phyloP scores from a whole-genome alignment of 2,113 vertebrate species.

The Lamprotornis superbus region DNA sequence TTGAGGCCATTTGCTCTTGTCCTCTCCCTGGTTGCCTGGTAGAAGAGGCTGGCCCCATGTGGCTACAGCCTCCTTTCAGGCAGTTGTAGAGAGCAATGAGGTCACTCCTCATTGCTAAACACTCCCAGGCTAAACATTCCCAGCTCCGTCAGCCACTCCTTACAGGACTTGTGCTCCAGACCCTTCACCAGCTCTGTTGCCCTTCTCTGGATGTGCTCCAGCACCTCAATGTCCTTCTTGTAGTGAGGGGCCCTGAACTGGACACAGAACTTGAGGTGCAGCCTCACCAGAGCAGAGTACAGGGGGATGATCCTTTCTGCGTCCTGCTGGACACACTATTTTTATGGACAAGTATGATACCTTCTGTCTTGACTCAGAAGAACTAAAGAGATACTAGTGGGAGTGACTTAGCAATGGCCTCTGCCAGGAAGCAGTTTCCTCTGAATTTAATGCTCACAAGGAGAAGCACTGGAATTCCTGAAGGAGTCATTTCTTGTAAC shows the following conservation, averaged over 20 bases:
- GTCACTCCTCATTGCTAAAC: not conserved
- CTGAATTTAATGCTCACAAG: fast-evolving
- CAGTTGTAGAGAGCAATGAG: fast-evolving
- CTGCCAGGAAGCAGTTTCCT: not conserved
- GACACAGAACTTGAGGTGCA: not conserved
- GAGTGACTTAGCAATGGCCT: not conserved
- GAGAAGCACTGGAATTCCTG: not conserved
- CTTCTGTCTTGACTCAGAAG: not conserved
- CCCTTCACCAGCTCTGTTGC: not conserved
- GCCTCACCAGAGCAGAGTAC: not conserved
- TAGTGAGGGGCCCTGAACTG: not conserved
- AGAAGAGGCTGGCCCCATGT: not conserved
- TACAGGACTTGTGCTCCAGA: not conserved
- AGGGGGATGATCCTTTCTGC: not conserved
- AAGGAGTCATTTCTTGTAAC: not conserved
- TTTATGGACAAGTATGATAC: not conserved
- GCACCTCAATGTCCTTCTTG: not conserved
- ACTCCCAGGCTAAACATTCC: not conserved
- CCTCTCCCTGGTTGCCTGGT: not conserved
- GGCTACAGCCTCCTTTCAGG: not conserved
- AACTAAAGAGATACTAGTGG: not conserved
- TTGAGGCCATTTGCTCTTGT: not conserved
- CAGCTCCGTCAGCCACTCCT: not conserved
- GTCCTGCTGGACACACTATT: not conserved
- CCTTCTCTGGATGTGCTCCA: not conserved